phyloP scores from a whole-genome alignment of 30 jellyfish, hydroid and myxozoan species.

The Chironex yamaguchii region DNA sequence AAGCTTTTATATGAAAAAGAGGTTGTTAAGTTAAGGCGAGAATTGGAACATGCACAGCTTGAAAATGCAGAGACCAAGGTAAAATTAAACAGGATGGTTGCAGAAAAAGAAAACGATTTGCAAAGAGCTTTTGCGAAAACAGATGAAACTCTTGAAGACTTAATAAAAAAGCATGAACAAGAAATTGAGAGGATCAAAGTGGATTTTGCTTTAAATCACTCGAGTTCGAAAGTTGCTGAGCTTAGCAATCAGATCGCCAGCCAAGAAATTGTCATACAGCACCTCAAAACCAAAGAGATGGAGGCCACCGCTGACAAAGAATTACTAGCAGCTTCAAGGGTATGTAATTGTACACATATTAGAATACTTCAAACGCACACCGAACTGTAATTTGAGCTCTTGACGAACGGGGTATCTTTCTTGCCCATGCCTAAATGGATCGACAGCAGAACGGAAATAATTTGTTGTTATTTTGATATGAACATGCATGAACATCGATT shows the following conservation, averaged over 20 bases:
- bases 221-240: constrained; percentile 67
- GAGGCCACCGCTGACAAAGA: constrained; percentile 52
- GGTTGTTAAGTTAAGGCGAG: background rate
- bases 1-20: background rate
- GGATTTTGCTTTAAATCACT: constrained; percentile 47
- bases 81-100: constrained; percentile 35
- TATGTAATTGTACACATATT: too few relatives aligned
- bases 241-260: constrained; percentile 34
- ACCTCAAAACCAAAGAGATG: constrained; percentile 7
- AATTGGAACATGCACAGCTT: background rate
- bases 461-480: too few relatives aligned
- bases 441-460: too few relatives aligned
- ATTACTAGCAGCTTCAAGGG: background rate
- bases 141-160: constrained; percentile 3
- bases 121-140: background rate
- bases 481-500: too few relatives aligned
- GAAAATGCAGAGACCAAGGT: constrained; percentile 25
- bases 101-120: constrained; percentile 8
- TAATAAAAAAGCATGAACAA: background rate
- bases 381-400: too few relatives aligned
- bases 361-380: too few relatives aligned
- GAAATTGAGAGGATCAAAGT: constrained; percentile 36
- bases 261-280: constrained; percentile 38
- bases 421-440: too few relatives aligned
- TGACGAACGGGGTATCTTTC: too few relatives aligned